A percentile compares a stretch with the other conserved stretches of the same genome.
Conservation (phyloP, 1,140 invertebrate species). For the Helicoverpa zea region DNA sequence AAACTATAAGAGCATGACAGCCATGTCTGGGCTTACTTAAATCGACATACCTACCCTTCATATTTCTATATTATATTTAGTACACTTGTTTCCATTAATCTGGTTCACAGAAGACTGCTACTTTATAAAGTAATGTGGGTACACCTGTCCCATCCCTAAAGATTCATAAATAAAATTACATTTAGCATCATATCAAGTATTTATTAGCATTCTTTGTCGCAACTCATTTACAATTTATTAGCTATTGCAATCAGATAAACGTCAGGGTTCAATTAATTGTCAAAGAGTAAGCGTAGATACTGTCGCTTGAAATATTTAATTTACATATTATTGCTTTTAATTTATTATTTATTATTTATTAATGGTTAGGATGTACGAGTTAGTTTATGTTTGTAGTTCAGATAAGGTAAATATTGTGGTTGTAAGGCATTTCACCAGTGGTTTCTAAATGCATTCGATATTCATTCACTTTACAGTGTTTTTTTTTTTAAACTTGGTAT, state of each 20-base stretch:
- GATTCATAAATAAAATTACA: background rate
- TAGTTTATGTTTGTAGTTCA: background rate
- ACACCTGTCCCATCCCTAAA: background rate
- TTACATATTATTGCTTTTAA: conserved; percentile 31
- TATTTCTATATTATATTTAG: too few species aligned
- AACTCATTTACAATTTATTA: conserved; percentile 68
- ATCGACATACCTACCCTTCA: too few species aligned
- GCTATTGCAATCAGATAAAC: conserved; percentile 67
- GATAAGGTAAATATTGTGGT: too few species aligned
- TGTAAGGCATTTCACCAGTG: too few species aligned
- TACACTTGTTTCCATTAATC: too few species aligned
- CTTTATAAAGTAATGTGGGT: too few species aligned
- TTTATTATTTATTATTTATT: conserved; percentile 33
- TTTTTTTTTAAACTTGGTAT: too few species aligned
- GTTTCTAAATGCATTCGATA: too few species aligned
- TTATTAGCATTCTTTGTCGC: conserved; percentile 71
- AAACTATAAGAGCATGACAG: too few species aligned
- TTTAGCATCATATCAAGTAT: conserved; percentile 52
- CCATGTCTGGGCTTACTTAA: too few species aligned
- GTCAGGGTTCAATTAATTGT: conserved; percentile 72
- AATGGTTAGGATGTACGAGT: background rate
- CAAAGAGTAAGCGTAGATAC: conserved; percentile 21
- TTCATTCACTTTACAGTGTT: too few species aligned
- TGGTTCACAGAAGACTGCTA: too few species aligned
- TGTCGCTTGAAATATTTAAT: conserved; percentile 41